phyloP scores from a whole-genome alignment of 2,888 invertebrate species.

The Baronia brevicornis region DNA sequence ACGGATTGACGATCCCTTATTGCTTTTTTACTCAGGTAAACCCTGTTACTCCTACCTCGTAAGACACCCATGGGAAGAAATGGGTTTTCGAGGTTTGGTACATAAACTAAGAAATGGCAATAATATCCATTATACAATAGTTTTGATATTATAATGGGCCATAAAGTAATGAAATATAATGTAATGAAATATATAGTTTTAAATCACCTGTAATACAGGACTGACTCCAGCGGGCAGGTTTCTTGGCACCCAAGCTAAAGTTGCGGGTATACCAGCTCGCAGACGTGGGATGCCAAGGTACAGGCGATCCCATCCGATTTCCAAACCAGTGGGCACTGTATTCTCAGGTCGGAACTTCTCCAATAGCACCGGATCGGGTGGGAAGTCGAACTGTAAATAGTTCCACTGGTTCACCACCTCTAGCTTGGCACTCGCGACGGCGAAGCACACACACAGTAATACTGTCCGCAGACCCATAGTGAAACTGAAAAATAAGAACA shows the following conservation, averaged over 20 bases:
- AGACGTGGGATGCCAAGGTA: slow-evolving; percentile 86
- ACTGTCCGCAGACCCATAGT: no score
- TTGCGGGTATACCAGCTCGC: slow-evolving; percentile 84
- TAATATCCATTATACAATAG: no score
- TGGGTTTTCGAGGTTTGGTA: no score
- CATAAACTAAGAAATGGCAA: slow-evolving; percentile 8
- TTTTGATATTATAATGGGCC: no score
- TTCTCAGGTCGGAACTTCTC: slow-evolving; percentile 81
- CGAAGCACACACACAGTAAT: slow-evolving; percentile 41
- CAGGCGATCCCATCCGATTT: slow-evolving; percentile 81
- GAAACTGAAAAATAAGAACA: no score
- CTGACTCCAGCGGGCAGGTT: slow-evolving; percentile 79
- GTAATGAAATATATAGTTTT: not conserved
- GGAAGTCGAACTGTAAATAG: slow-evolving; percentile 79
- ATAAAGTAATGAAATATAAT: no score
- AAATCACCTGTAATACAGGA: slow-evolving; percentile 78
- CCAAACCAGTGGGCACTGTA: slow-evolving; percentile 85
- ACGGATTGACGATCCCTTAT: no score
- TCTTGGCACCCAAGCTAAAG: slow-evolving; percentile 81
- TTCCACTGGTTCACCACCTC: slow-evolving; percentile 84
- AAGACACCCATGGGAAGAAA: no score
- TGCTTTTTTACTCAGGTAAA: no score
- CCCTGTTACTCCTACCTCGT: no score
- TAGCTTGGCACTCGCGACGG: slow-evolving; percentile 58
- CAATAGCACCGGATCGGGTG: slow-evolving; percentile 74